Conservation (phyloP, 1,140 invertebrate species). For the Drosophila arizonae region DNA sequence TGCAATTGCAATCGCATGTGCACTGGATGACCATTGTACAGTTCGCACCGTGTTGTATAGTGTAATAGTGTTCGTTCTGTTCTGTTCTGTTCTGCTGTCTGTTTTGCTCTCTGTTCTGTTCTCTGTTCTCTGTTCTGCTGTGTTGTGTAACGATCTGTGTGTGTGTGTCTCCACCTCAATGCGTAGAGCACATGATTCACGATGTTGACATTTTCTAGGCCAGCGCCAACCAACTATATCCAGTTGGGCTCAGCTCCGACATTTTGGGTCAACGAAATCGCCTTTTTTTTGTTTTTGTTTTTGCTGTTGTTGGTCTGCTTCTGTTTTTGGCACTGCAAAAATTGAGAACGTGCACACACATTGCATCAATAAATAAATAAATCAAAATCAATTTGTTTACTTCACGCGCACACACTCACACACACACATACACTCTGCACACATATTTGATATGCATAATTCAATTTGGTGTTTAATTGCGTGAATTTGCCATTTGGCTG, state of each 20-base stretch:
- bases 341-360: constrained; percentile 31
- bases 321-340: constrained; percentile 33
- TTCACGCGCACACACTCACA: constrained; percentile 28
- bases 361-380: constrained; percentile 70
- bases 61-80: constrained; percentile 12
- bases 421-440: neutral
- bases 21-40: constrained; percentile 78
- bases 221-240: constrained; percentile 32
- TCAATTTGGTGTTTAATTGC: constrained; percentile 78
- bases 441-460: constrained; percentile 73
- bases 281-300: neutral
- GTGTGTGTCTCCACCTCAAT: constrained; percentile 52
- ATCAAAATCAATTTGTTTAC: constrained; percentile 80
- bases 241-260: constrained; percentile 30
- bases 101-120: neutral
- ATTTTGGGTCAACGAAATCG: constrained; percentile 25
- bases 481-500: constrained; percentile 69
- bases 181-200: constrained; percentile 43
- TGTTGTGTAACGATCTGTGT: neutral
- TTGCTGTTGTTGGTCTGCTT: neutral
- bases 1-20: constrained; percentile 81
- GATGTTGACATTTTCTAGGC: constrained; percentile 46
- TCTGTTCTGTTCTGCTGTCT: constrained; percentile 10
- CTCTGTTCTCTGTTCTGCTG: neutral
- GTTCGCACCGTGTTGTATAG: constrained; percentile 6